Conservation (phyloP, 2,888 invertebrate species). For the Andrena chrysosceles region DNA sequence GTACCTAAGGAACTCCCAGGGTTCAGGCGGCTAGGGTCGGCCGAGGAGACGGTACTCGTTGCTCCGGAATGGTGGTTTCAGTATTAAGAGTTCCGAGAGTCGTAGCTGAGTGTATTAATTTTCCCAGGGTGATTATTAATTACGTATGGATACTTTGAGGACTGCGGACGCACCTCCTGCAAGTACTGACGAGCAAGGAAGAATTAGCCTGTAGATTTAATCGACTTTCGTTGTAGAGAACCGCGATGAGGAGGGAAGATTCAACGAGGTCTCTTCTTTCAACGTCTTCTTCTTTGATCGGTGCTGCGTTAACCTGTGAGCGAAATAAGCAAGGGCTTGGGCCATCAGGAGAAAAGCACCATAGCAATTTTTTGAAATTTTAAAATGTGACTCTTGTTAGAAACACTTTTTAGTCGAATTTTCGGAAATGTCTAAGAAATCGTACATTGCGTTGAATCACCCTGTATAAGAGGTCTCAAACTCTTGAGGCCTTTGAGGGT, state of each 20-base stretch:
- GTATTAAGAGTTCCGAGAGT: conserved; percentile 54
- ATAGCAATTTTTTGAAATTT: too few relatives aligned
- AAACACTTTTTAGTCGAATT: too few relatives aligned
- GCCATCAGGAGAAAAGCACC: too few relatives aligned
- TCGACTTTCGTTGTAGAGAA: background rate
- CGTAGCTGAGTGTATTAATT: background rate
- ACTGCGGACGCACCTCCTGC: background rate
- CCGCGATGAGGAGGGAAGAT: background rate
- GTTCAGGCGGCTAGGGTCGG: conserved; percentile 6
- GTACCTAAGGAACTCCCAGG: background rate
- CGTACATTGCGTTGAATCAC: too few relatives aligned
- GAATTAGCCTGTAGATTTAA: background rate
- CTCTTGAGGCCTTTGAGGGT: too few relatives aligned
- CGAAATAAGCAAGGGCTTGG: too few relatives aligned
- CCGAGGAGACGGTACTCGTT: conserved; percentile 12
- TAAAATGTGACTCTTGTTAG: too few relatives aligned
- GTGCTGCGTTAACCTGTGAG: too few relatives aligned
- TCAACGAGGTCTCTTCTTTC: conserved; percentile 19
- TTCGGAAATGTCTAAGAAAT: too few relatives aligned
- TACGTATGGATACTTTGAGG: too few relatives aligned
- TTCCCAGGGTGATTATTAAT: too few relatives aligned
- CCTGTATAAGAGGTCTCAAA: too few relatives aligned
- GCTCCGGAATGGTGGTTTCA: conserved; percentile 47
- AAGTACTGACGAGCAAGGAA: background rate
- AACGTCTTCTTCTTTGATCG: background rate